phyloP scores from a whole-genome alignment of 1,140 invertebrate genomes.

The Leptopilina boulardi region DNA sequence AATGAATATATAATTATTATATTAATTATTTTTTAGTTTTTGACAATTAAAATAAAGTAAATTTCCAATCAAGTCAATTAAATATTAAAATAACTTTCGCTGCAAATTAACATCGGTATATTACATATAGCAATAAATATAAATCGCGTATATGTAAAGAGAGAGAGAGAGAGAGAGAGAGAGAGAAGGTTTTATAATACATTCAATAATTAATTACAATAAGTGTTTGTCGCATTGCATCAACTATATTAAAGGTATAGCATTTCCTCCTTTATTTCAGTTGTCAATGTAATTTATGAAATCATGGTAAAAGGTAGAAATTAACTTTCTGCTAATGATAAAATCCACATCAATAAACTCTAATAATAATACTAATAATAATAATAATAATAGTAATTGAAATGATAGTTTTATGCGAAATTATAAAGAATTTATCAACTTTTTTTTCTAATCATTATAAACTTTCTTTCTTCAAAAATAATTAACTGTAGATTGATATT shows the following conservation, averaged over 20 bases:
- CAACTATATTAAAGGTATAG: neutral
- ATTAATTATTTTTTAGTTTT: too few species aligned
- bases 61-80: slow-evolving; percentile 1
- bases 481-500: too few species aligned
- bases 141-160: neutral
- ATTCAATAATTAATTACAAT: slow-evolving; percentile 22
- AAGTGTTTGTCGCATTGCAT: neutral
- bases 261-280: neutral
- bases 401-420: too few species aligned
- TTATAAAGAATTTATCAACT: too few species aligned
- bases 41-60: too few species aligned
- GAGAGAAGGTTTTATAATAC: slow-evolving; percentile 2
- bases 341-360: neutral
- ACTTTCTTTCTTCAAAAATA: too few species aligned
- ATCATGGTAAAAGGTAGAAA: neutral
- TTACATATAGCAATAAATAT: neutral
- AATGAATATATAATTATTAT: too few species aligned
- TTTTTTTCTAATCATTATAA: too few species aligned
- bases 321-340: neutral
- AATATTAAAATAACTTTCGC: slow-evolving; percentile 14
- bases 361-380: neutral
- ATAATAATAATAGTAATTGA: too few species aligned
- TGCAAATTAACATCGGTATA: neutral
- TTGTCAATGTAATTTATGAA: slow-evolving; percentile 24
- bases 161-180: neutral